Evolutionary conservation across 2,888 invertebrate genomes (phyloP).

Genomic region (Macrosoma leucophasiata): DNA sequence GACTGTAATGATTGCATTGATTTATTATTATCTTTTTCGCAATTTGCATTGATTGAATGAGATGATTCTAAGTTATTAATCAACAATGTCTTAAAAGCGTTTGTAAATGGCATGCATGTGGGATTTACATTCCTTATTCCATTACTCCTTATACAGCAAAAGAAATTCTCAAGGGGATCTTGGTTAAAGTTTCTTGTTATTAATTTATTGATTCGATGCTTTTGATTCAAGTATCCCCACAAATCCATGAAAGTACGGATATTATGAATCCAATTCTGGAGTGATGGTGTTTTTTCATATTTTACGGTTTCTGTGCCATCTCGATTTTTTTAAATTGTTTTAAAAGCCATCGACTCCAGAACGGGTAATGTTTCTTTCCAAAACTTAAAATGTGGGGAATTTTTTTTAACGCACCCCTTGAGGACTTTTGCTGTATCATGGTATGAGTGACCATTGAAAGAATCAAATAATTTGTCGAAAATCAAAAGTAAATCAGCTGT

Average conservation of each 20-base stretch:
- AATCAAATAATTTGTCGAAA: constrained; percentile 15
- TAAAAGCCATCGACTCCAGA: constrained; percentile 9
- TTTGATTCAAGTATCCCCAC: neutral
- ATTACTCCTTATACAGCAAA: constrained; percentile 1
- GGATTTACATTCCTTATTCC: neutral
- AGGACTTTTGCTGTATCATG: constrained; percentile 4
- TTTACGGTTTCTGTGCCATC: constrained; percentile 4
- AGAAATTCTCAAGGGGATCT: constrained; percentile 3
- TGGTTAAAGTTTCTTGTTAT: constrained; percentile 3
- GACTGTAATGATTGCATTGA: neutral
- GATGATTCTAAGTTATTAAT: too few relatives aligned
- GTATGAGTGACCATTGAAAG: constrained; percentile 11
- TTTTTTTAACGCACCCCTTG: constrained; percentile 4
- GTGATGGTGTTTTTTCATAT: too few relatives aligned
- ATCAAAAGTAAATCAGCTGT: constrained; percentile 17
- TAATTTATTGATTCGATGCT: neutral
- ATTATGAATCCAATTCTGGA: too few relatives aligned
- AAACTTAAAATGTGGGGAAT: constrained; percentile 13
- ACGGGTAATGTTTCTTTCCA: constrained; percentile 12
- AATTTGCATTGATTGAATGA: constrained; percentile 4
- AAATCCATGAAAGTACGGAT: constrained; percentile 1
- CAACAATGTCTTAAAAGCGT: constrained; percentile 2
- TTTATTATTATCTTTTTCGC: constrained; percentile 5
- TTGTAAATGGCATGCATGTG: constrained; percentile 1
- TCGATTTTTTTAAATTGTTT: neutral